Evolutionary conservation across 2,888 invertebrate species (phyloP).

Genomic region (Luperina testacea): DNA sequence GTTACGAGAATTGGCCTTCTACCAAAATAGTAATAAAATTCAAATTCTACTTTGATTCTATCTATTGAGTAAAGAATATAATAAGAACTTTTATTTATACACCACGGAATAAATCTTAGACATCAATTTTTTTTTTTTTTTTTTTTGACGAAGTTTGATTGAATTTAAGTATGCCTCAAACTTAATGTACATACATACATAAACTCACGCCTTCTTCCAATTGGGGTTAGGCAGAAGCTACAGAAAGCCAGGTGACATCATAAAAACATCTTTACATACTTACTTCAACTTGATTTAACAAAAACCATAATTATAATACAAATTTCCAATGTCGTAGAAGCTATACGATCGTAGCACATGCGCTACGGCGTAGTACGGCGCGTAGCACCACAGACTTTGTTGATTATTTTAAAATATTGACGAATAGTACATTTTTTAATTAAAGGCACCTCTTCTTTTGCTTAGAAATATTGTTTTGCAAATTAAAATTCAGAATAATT

Average conservation of each 20-base stretch:
- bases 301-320: neutral
- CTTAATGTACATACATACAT: neutral
- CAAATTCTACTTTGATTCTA: neutral
- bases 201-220: neutral
- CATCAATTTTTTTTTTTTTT: too few relatives aligned
- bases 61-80: too few relatives aligned
- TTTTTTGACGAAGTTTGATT: neutral
- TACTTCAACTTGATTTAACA: neutral
- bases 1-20: too few relatives aligned
- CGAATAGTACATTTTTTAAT: neutral
- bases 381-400: neutral
- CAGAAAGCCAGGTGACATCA: neutral
- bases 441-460: neutral
- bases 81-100: neutral
- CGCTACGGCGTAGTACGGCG: slow-evolving; percentile 21
- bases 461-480: neutral
- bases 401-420: neutral
- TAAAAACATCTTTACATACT: neutral
- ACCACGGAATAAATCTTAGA: neutral
- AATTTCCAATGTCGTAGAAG: neutral
- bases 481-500: neutral
- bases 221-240: neutral
- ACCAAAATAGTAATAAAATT: neutral
- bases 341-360: neutral
- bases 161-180: neutral